Evolutionary conservation across 2,797 vertebrate genomes (phyloP).

Genomic region (Harpagifer antarcticus): DNA sequence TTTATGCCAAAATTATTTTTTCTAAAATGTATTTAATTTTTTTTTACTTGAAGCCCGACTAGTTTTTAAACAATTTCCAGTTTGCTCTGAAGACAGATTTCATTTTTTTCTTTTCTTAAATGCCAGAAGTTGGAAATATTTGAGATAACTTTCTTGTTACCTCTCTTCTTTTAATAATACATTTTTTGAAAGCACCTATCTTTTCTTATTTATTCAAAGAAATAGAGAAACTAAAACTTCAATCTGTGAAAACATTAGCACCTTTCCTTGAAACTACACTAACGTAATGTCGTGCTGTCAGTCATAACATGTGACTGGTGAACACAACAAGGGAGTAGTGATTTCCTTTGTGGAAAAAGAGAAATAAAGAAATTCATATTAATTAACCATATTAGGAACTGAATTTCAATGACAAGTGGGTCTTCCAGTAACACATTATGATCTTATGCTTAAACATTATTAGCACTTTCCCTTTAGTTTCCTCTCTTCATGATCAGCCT

Average conservation of each 20-base stretch:
- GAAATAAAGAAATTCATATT: not conserved
- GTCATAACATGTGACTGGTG: not conserved
- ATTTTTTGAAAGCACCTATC: no score
- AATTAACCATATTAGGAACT: not conserved
- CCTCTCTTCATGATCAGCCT: conserved; percentile 1
- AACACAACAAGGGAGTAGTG: no score
- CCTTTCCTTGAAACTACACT: not conserved
- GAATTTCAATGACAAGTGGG: not conserved
- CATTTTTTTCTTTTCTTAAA: not conserved
- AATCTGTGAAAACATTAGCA: not conserved
- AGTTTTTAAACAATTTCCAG: not conserved
- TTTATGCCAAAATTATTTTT: not conserved
- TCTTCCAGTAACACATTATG: not conserved
- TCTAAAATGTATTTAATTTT: not conserved
- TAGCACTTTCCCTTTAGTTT: conserved; percentile 35
- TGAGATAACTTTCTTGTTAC: not conserved
- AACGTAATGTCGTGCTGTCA: not conserved
- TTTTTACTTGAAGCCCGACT: not conserved
- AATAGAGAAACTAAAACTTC: no score
- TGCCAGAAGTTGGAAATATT: not conserved
- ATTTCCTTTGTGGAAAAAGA: conserved; percentile 6
- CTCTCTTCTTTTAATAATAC: not conserved
- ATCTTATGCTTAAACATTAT: not conserved
- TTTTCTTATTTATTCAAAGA: no score
- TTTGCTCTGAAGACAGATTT: not conserved